A percentile compares a stretch with the other conserved stretches of the same genome.
Conservation (phyloP, 2,888 invertebrate species). For the Acanthoscelides obtectus region DNA sequence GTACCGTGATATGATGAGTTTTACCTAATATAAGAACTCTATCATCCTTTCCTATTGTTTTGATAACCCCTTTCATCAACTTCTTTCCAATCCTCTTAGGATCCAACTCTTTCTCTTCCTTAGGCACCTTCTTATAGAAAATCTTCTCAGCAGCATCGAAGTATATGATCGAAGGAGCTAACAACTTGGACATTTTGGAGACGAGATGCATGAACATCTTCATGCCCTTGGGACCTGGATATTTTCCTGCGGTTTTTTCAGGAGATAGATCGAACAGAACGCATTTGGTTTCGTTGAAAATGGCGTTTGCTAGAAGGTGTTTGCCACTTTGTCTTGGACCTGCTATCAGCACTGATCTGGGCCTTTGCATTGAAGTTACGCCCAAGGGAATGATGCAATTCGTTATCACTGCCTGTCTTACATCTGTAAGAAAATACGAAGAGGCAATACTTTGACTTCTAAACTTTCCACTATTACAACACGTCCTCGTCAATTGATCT, state of each 20-base stretch:
- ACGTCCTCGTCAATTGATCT: no score
- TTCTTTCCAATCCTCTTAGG: conserved; percentile 67
- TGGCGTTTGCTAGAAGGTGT: conserved; percentile 63
- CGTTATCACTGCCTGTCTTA: conserved; percentile 56
- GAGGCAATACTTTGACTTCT: no score
- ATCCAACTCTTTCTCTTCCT: conserved; percentile 58
- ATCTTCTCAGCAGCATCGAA: conserved; percentile 64
- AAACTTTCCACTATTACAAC: no score
- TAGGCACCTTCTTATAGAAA: conserved; percentile 64
- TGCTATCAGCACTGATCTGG: conserved; percentile 61
- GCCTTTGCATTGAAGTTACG: conserved; percentile 45
- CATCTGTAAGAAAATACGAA: conserved; percentile 39
- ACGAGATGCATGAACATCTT: conserved; percentile 63
- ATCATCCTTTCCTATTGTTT: conserved; percentile 61
- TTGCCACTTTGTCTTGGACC: conserved; percentile 71
- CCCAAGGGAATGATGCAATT: conserved; percentile 58
- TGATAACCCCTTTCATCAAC: conserved; percentile 64
- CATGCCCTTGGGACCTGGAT: conserved; percentile 62
- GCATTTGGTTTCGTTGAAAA: conserved; percentile 71
- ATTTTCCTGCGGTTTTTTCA: conserved; percentile 62
- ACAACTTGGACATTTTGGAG: conserved; percentile 59
- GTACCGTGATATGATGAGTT: neutral
- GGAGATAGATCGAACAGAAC: conserved; percentile 74
- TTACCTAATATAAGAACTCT: conserved; percentile 62
- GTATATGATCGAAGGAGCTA: conserved; percentile 70